Evolutionary conservation across 1,140 invertebrate species (phyloP).

Genomic region (Drosophila persimilis): DNA sequence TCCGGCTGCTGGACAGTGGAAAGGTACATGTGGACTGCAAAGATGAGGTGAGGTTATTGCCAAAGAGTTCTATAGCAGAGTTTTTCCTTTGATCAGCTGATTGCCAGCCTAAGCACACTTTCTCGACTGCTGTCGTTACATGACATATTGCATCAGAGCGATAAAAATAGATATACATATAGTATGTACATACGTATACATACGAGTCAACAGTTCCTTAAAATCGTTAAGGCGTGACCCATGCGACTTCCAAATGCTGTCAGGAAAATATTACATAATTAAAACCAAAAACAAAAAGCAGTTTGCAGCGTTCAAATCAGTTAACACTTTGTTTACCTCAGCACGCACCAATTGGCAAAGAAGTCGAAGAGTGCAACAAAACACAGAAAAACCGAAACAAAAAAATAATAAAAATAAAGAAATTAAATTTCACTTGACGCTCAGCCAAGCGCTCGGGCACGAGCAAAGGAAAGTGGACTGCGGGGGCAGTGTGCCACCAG

Average conservation of each 20-base stretch:
- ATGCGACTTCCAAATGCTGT: slow-evolving; percentile 36
- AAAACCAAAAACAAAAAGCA: neutral
- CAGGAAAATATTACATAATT: slow-evolving; percentile 47
- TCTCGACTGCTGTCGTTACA: neutral
- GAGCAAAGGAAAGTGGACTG: slow-evolving; percentile 37
- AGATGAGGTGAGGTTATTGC: slow-evolving; percentile 89
- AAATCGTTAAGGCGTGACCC: slow-evolving; percentile 27
- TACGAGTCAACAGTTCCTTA: slow-evolving; percentile 1
- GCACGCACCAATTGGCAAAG: slow-evolving; percentile 68
- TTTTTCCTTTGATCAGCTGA: no score
- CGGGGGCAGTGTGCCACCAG: slow-evolving; percentile 47
- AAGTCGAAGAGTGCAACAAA: slow-evolving; percentile 50
- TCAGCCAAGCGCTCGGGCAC: slow-evolving; percentile 46
- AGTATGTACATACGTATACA: neutral
- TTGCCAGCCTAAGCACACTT: no score
- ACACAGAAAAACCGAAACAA: slow-evolving; percentile 3
- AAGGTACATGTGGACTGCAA: slow-evolving; percentile 96
- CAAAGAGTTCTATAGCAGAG: no score
- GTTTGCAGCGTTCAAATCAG: slow-evolving; percentile 33
- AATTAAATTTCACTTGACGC: slow-evolving; percentile 67
- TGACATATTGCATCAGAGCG: slow-evolving; percentile 33
- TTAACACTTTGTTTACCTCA: slow-evolving; percentile 59
- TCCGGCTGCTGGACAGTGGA: slow-evolving; percentile 93
- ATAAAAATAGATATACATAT: slow-evolving; percentile 14
- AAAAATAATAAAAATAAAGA: slow-evolving; percentile 18